Percentiles rank a stretch among this genome's conserved stretches.
These are phyloP conservation scores for Aspiorhynchus laticeps DNA, from an alignment of 2,113 vertebrate species.

Conservation along the genomic window DNA sequence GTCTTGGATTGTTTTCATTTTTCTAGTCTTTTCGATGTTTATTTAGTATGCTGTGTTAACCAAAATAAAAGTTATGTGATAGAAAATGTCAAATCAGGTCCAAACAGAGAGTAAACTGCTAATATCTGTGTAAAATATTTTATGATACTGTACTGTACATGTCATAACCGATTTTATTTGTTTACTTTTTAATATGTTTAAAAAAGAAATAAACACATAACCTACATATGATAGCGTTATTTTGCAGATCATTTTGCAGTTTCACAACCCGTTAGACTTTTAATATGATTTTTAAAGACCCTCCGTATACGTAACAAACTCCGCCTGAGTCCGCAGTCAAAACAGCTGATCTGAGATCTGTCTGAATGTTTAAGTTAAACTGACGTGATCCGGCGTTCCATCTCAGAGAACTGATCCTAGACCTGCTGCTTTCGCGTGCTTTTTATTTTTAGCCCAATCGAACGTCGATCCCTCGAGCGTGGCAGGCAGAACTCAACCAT, in stretches of 20 bases:
- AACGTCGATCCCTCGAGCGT: conserved; percentile 13
- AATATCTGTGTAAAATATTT: background rate
- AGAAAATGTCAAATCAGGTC: background rate
- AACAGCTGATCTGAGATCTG: conserved; percentile 2
- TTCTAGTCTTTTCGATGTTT: background rate
- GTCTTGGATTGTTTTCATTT: background rate
- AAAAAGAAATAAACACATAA: background rate
- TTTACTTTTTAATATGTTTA: background rate
- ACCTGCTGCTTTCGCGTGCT: background rate
- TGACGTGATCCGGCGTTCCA: too few species aligned
- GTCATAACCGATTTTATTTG: background rate
- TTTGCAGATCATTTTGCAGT: background rate
- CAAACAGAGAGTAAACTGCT: background rate
- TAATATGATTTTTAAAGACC: background rate
- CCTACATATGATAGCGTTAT: background rate
- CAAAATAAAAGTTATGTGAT: background rate
- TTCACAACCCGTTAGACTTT: background rate
- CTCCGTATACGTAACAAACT: background rate
- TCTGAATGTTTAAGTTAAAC: background rate
- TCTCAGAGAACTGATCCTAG: background rate
- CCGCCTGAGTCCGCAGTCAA: background rate
- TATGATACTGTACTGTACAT: background rate
- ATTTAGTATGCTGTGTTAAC: background rate
- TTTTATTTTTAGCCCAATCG: background rate
- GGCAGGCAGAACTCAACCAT: background rate